These are phyloP conservation scores for Agrochola macilenta DNA, from an alignment of 2,888 invertebrate genomes.

Conservation along the genomic window DNA sequence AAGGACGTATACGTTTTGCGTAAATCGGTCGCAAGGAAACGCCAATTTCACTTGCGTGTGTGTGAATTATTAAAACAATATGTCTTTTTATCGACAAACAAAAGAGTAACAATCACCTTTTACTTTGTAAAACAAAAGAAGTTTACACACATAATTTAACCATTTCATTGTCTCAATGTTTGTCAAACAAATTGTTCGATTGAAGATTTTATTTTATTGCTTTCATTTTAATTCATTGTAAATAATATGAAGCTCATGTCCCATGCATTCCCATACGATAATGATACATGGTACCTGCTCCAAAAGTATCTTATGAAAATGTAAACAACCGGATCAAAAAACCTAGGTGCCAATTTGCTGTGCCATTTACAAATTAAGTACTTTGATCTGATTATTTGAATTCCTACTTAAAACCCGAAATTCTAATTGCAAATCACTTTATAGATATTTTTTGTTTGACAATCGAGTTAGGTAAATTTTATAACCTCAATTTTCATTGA, in stretches of 20 bases:
- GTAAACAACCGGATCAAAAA: not conserved
- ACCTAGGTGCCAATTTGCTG: not conserved
- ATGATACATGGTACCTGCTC: not conserved
- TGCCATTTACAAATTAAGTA: too few relatives aligned
- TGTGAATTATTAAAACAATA: slow-evolving; percentile 57
- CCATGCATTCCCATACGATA: not conserved
- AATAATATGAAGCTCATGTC: slow-evolving; percentile 4
- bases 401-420: not conserved
- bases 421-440: not conserved
- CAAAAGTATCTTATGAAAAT: not conserved
- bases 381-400: too few relatives aligned
- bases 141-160: slow-evolving; percentile 24
- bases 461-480: too few relatives aligned
- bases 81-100: slow-evolving; percentile 49
- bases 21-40: slow-evolving; percentile 75
- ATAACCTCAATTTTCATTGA: too few relatives aligned
- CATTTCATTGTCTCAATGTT: slow-evolving; percentile 21
- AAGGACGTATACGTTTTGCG: slow-evolving; percentile 76
- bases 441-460: not conserved
- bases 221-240: slow-evolving; percentile 8
- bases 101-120: slow-evolving; percentile 38
- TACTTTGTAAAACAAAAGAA: slow-evolving; percentile 42
- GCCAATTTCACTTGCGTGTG: slow-evolving; percentile 75
- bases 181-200: slow-evolving; percentile 20
- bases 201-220: slow-evolving; percentile 18